These are phyloP conservation scores for Eupithecia tripunctaria DNA, from an alignment of 2,888 invertebrate genomes.

Conservation along the genomic window DNA sequence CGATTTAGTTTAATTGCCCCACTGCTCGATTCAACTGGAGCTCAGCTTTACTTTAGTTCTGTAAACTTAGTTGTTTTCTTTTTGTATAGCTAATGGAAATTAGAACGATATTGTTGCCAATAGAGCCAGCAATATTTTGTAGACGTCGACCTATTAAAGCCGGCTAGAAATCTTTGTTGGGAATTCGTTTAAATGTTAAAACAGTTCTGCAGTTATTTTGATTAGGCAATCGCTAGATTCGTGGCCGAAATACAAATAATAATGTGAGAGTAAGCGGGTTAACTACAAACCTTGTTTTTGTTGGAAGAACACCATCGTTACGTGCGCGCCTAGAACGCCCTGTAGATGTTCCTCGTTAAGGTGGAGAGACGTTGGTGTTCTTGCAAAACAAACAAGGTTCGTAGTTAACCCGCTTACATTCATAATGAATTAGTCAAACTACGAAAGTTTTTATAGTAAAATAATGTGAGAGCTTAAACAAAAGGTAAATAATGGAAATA, in stretches of 20 bases:
- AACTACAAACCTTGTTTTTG: too few species aligned
- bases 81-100: conserved; percentile 38
- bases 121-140: conserved; percentile 21
- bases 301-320: too few species aligned
- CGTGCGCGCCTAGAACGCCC: too few species aligned
- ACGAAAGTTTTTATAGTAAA: too few species aligned
- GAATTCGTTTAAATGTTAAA: background rate
- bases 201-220: background rate
- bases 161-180: background rate
- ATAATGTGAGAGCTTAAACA: background rate
- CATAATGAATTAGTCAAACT: too few species aligned
- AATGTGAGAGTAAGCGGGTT: too few species aligned
- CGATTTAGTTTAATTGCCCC: conserved; percentile 44
- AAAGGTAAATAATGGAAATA: background rate
- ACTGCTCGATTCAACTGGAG: conserved; percentile 38
- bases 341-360: too few species aligned
- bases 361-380: too few species aligned
- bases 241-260: background rate
- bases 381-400: too few species aligned
- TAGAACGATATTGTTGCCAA: conserved; percentile 33
- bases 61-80: conserved; percentile 35
- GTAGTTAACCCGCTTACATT: too few species aligned
- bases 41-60: conserved; percentile 39
- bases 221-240: background rate
- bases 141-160: background rate